Evolutionary conservation across 2,888 invertebrate species (phyloP), one percentile per base, ranked within the genome.

Genomic region (Tolmerus cingulatus): DNA sequence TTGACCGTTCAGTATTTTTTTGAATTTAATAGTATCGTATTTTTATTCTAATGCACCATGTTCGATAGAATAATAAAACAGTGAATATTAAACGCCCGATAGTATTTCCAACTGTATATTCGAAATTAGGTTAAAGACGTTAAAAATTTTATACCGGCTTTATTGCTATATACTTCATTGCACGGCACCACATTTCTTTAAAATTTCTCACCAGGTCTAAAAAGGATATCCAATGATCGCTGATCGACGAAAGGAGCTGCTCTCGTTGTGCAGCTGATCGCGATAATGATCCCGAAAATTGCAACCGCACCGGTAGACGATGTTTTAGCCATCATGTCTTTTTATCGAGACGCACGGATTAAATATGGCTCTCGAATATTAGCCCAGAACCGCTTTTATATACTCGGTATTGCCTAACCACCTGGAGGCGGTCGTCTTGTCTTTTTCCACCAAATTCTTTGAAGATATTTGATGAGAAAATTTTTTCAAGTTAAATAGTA

Each of bases 321-420:
- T 37, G 37, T 34, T 37, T 57, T 82, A 55, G 30, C 81, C 81
- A 82, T 82, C 55, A 82, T 82, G 82, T 66, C 66, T 82, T 57
- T 79, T 46, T 79, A 46, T 14, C 16, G 43, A 51, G 51, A 79
- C 51, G 46, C 27, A 14, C 79, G 16, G 51, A 79, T 51, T 79
- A 30, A 79, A 79, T 79, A 51, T 79, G 79, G 79, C 16, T 30
- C n/a, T 23, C 30, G 19, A 57, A 4, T 55, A 82, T 37, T 37
- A 23, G 30, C 34, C 57, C 46, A 66, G 40, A 55, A 82, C 57
- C n/a, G 55, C 82, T 82, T 82, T 82, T 82, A 82, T 82, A 82
- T 82, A 57, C 82, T 82, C 82, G 82, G 82, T 82, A 34, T 82
- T 40, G 34, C n/a, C 82, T 82, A 37, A 23, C 9, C n/a, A 27